These are phyloP conservation scores for Orcinus orca DNA, from an alignment of 2,113 vertebrate species.

Conservation along the genomic window DNA sequence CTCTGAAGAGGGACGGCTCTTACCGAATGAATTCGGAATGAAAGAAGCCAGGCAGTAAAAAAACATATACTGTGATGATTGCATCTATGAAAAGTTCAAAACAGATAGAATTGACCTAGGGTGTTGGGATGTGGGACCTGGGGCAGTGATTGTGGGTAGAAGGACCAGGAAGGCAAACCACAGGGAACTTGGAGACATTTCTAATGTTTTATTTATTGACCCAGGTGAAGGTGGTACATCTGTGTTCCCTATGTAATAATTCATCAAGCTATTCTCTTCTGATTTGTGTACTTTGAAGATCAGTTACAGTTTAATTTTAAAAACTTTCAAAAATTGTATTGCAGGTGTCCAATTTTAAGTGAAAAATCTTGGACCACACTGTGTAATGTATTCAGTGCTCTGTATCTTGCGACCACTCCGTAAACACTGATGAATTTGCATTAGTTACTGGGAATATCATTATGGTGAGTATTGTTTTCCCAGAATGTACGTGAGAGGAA, in stretches of 20 bases:
- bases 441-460: not conserved
- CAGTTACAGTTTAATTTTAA: not conserved
- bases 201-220: no score
- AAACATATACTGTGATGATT: rapidly evolving
- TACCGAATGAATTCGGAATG: no score
- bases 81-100: not conserved
- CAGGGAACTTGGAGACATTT: no score
- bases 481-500: not conserved
- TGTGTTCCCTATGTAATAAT: not conserved
- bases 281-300: not conserved
- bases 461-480: not conserved
- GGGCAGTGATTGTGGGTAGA: not conserved
- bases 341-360: not conserved
- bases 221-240: not conserved
- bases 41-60: not conserved
- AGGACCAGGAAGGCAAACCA: not conserved
- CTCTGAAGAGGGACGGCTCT: rapidly evolving
- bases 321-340: not conserved
- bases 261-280: not conserved
- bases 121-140: no score
- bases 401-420: not conserved
- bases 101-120: rapidly evolving
- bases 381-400: not conserved
- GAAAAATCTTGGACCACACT: no score
- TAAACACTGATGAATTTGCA: not conserved